Evolutionary conservation across 2,113 vertebrate genomes (phyloP), one percentile per base, ranked within the genome.

Genomic region (Embiotoca jacksoni): DNA sequence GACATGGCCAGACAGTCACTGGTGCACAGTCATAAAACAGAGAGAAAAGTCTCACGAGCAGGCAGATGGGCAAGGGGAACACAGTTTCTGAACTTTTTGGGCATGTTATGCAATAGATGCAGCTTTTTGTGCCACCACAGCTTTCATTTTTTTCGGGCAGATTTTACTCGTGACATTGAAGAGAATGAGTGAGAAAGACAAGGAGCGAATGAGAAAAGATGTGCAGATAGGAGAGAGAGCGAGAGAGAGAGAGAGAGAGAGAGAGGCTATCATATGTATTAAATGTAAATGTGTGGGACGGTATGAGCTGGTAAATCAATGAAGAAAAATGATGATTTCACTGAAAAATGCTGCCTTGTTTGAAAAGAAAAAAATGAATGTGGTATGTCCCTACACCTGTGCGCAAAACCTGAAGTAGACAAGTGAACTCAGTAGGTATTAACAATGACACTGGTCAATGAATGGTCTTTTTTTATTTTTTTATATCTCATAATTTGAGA

Each of bases 11-110:
- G 84, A 86, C 63, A 77, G 72, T 73, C 61, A 69, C 37, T 78
- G 79, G 74, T 75, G 74, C 83, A 91, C 88, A 90, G 88, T 91
- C 83, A 88, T 86, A 72, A 91, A 90, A 91, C 85, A 88, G 86
- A 91, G 85, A 91, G 87, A 89, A 84, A 81, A 58, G 85, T 86
- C 75, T 83, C 60, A 78, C 37, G 53, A 79, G 68, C 7, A 2
- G 50, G 75, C 59, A 64, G 77, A 84, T 85, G 78, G 68, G 49
- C 23, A 61, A 65, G 2, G 36, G 46, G 37, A 55, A 52, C 32
- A 63, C 53, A 73, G 41, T 79, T 75, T 14, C 54, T 39, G 33
- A 6, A 64, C 14, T 37, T 61, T 41, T 65, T n/a, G 2, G 3
- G 53, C n/a, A 49, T 15, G 30, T 50, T 74, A 63, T 61, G 56